These are phyloP conservation scores for Mirza zaza DNA, from an alignment of 2,113 vertebrate genomes.

Conservation along the genomic window DNA sequence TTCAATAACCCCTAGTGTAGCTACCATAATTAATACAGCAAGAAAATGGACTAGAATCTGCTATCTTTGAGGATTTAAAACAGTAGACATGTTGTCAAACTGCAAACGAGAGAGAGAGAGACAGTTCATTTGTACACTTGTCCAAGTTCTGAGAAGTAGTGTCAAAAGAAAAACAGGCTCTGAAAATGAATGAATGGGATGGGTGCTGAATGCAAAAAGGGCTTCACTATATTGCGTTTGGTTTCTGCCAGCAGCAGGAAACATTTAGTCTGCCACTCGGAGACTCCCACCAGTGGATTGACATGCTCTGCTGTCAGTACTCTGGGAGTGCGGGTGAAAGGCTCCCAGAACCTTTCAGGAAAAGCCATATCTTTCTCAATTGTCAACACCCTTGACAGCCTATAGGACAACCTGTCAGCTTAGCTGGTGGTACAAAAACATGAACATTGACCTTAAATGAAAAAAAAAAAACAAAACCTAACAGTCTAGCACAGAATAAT, in stretches of 20 bases:
- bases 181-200: background rate
- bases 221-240: background rate
- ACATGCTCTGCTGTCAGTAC: conserved; percentile 25
- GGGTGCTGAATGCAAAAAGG: background rate
- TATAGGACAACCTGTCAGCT: background rate
- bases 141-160: background rate
- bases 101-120: background rate
- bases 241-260: background rate
- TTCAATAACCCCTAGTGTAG: background rate
- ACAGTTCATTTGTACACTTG: conserved; percentile 30
- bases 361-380: conserved; percentile 7
- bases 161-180: background rate
- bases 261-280: background rate
- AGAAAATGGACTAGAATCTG: background rate
- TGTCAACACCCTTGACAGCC: conserved; percentile 36
- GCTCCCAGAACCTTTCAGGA: background rate
- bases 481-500: background rate
- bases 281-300: background rate
- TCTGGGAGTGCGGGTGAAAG: background rate
- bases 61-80: background rate
- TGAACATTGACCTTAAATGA: background rate
- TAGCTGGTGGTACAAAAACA: background rate
- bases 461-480: background rate
- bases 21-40: background rate
- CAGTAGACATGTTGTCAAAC: background rate